Percentiles rank a stretch among this genome's conserved stretches.
Evolutionary conservation across 2,888 invertebrate genomes (phyloP).

Genomic region (Ceramica pisi): DNA sequence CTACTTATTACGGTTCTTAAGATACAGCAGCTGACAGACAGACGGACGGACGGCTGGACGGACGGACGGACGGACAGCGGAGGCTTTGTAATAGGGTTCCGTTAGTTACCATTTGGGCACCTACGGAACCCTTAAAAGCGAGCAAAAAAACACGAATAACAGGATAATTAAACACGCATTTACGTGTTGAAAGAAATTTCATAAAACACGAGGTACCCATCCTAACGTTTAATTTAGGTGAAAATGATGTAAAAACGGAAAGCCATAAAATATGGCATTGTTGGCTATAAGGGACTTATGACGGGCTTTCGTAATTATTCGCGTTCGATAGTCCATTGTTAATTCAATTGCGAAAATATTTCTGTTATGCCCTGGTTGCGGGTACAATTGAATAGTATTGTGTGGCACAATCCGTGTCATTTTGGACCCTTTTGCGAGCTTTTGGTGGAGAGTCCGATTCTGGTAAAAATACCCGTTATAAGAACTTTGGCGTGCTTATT

Average conservation of each 20-base stretch:
- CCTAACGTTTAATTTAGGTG: slow-evolving; percentile 24
- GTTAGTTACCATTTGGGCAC: no score
- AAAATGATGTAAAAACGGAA: slow-evolving; percentile 32
- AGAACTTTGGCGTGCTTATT: no score
- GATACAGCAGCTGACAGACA: no score
- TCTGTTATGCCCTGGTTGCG: slow-evolving; percentile 71
- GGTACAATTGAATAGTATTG: slow-evolving; percentile 79
- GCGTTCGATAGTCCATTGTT: slow-evolving; percentile 65
- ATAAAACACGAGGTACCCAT: background rate
- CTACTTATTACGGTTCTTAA: no score
- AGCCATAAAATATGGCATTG: slow-evolving; percentile 43
- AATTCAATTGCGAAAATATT: slow-evolving; percentile 77
- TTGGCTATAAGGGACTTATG: slow-evolving; percentile 52
- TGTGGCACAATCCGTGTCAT: slow-evolving; percentile 77
- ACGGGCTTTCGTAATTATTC: slow-evolving; percentile 54
- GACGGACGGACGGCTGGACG: no score
- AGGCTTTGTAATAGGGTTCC: no score
- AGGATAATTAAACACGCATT: no score
- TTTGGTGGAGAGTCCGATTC: background rate
- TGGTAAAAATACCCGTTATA: background rate
- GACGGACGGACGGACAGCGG: no score
- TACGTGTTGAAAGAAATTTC: background rate
- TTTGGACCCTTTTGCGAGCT: slow-evolving; percentile 67
- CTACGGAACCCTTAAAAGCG: no score
- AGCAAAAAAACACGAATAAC: no score